A percentile compares a stretch with the other conserved stretches of the same genome.
phyloP scores from a whole-genome alignment of 92 coral and sea anemone species.

The Virgularia gustaviana region DNA sequence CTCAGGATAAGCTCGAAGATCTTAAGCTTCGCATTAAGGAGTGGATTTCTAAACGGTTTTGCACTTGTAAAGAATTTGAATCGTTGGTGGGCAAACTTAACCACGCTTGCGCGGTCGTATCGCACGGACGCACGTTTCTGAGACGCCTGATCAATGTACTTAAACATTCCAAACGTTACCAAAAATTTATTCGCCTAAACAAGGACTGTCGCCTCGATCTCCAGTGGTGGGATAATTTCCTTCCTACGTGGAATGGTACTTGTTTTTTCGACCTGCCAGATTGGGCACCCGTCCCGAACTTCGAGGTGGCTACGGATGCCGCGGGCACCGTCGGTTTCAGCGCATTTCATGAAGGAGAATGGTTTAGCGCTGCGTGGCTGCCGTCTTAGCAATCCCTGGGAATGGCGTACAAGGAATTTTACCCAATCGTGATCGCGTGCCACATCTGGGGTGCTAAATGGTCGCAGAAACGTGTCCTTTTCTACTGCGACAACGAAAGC shows the following conservation, averaged over 20 bases:
- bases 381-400: background rate
- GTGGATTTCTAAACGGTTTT: background rate
- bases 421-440: constrained; percentile 42
- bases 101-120: constrained; percentile 18
- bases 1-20: constrained; percentile 3
- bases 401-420: constrained; percentile 21
- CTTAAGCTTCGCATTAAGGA: background rate
- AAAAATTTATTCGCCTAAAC: background rate
- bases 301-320: constrained; percentile 30
- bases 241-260: constrained; percentile 22
- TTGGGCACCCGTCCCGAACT: constrained; percentile 24
- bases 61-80: background rate
- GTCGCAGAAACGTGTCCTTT: constrained; percentile 30
- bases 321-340: constrained; percentile 14
- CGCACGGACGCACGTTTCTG: constrained; percentile 29
- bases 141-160: constrained; percentile 24
- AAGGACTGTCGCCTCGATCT: constrained; percentile 4
- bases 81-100: constrained; percentile 28
- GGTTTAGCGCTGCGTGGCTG: constrained; percentile 1
- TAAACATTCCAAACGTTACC: background rate
- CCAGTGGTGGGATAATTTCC: constrained; percentile 13
- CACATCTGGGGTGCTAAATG: constrained; percentile 43
- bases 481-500: constrained; percentile 30
- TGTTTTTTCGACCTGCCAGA: constrained; percentile 21
- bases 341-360: background rate